Conservation (phyloP, 2,797 vertebrate genomes). For the Cossypha niveicapilla region DNA sequence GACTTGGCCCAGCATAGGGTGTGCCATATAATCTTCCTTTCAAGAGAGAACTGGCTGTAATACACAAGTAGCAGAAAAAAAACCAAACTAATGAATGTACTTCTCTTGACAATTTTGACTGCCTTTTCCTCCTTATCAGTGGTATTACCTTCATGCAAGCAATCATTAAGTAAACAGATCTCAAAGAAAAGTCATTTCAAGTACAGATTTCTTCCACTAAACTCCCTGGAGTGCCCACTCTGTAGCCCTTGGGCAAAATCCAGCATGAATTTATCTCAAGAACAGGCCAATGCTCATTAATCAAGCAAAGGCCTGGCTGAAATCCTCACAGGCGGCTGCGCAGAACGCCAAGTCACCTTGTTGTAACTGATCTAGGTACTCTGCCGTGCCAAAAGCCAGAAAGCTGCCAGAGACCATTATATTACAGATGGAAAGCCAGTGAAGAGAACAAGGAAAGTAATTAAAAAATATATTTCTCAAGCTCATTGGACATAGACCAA, state of each 20-base stretch:
- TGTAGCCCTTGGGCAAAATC: conserved; percentile 57
- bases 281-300: conserved; percentile 58
- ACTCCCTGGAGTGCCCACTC: conserved; percentile 32
- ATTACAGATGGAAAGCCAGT: not conserved
- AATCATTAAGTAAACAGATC: conserved; percentile 63
- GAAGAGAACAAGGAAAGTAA: conserved; percentile 18
- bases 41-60: not conserved
- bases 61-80: not conserved
- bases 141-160: conserved; percentile 57
- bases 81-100: not conserved
- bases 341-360: conserved; percentile 35
- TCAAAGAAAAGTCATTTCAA: conserved; percentile 64
- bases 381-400: conserved; percentile 12
- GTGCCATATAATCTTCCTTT: not conserved
- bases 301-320: conserved; percentile 62
- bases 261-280: conserved; percentile 58
- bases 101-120: not conserved
- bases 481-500: not conserved
- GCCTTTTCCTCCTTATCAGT: conserved; percentile 30
- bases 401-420: not conserved
- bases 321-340: conserved; percentile 14
- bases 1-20: not conserved
- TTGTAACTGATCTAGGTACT: conserved; percentile 43
- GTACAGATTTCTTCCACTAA: conserved; percentile 24
- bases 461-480: conserved; percentile 1